Evolutionary conservation across 2,888 invertebrate genomes (phyloP).

Genomic region (Clivina fossor): DNA sequence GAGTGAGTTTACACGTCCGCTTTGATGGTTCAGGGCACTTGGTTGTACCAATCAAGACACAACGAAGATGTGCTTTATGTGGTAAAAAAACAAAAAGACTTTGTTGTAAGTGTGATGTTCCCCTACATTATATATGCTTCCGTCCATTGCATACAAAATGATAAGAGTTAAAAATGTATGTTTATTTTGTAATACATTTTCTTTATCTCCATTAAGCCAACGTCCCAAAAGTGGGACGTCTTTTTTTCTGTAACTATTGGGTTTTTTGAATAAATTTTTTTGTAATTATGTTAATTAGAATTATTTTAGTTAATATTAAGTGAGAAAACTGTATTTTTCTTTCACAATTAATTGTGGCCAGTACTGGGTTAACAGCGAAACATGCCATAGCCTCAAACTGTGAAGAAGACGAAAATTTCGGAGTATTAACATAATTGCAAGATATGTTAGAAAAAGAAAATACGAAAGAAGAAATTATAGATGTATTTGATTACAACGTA

Average conservation of each 20-base stretch:
- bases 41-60: slow-evolving; percentile 20
- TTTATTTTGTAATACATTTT: not conserved
- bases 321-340: not conserved
- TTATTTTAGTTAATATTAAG: slow-evolving; percentile 1
- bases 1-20: slow-evolving; percentile 5
- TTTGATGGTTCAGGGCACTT: slow-evolving; percentile 1
- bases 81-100: slow-evolving; percentile 26
- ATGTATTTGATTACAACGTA: too few relatives aligned
- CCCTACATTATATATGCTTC: slow-evolving; percentile 24
- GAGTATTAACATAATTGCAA: too few relatives aligned
- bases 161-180: too few relatives aligned
- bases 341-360: slow-evolving; percentile 5
- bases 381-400: too few relatives aligned
- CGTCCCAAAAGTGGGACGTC: slow-evolving; percentile 8
- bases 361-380: slow-evolving; percentile 6
- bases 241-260: slow-evolving; percentile 2
- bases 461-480: too few relatives aligned
- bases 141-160: slow-evolving; percentile 21
- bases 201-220: slow-evolving; percentile 1
- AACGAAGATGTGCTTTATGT: slow-evolving; percentile 25
- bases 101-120: slow-evolving; percentile 20
- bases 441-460: too few relatives aligned
- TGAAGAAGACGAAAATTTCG: too few relatives aligned
- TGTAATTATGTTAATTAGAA: slow-evolving; percentile 3
- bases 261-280: slow-evolving; percentile 1